Percentiles rank a stretch among this genome's conserved stretches.
phyloP scores from a whole-genome alignment of 2,888 invertebrate species.

The Acanthoscelides obtectus region DNA sequence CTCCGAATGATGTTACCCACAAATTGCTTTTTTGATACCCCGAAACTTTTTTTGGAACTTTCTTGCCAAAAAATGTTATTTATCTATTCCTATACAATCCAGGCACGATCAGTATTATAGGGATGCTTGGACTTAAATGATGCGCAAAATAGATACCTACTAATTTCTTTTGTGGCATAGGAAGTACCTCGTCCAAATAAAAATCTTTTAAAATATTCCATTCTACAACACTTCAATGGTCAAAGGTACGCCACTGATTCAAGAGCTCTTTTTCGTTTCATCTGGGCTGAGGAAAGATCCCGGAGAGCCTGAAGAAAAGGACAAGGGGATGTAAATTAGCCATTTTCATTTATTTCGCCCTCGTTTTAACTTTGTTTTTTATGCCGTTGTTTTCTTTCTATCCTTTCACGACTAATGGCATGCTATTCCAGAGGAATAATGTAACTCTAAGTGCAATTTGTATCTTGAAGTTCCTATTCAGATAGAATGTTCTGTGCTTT shows the following conservation, averaged over 20 bases:
- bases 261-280: slow-evolving; percentile 19
- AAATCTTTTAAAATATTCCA: too few species aligned
- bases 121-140: too few species aligned
- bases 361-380: slow-evolving; percentile 40
- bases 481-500: slow-evolving; percentile 8
- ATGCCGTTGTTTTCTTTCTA: slow-evolving; percentile 33
- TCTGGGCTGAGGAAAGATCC: slow-evolving; percentile 17
- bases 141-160: too few species aligned
- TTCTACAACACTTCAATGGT: too few species aligned
- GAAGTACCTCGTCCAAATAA: too few species aligned
- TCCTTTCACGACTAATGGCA: slow-evolving; percentile 40
- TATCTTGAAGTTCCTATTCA: slow-evolving; percentile 25
- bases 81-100: too few species aligned
- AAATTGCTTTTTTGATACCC: too few species aligned
- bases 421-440: slow-evolving; percentile 42
- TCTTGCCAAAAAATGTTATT: too few species aligned
- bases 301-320: slow-evolving; percentile 25
- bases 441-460: slow-evolving; percentile 42
- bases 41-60: too few species aligned
- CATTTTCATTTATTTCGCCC: slow-evolving; percentile 45
- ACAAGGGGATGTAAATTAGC: slow-evolving; percentile 46
- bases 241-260: background rate
- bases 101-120: too few species aligned
- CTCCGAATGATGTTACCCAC: too few species aligned
- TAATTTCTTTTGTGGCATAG: too few species aligned